Evolutionary conservation across 2,113 vertebrate species (phyloP), one percentile per base, ranked within the genome.

Genomic region (Tyto alba): DNA sequence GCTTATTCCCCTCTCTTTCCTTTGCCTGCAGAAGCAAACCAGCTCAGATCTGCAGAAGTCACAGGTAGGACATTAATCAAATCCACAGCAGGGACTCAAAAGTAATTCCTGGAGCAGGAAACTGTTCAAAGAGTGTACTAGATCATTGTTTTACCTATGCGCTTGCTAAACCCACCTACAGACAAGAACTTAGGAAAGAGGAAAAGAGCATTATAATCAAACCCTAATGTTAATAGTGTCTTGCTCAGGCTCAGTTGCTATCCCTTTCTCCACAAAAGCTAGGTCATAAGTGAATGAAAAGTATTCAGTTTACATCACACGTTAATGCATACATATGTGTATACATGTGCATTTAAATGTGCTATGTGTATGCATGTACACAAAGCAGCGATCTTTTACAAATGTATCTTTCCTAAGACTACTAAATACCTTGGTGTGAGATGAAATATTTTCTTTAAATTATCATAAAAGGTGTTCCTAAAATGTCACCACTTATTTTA

Each of bases 41-140:
- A 83, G 53, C 21, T 9, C 59, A n/a, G 40, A 80, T 90, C 92
- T 94, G 89, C 89, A 88, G 56, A 94, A 86, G 73, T 64, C 63
- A 59, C 95, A 96, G 93, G 85, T 93, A 96, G 59, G 85, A 91
- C 68, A 91, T 96, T 97, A 95, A 96, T 98, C 69, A 97, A 94
- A 97, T 95, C 50, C 69, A 59, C 74, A 89, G 60, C 34, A 6
- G 90, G 94, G 88, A 93, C 64, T 45, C 83, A 67, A 88, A 96
- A 85, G 80, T 64, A 78, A 80, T 96, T 96, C 78, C 55, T 93
- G 88, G 40, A 94, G 76, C 89, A 97, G 89, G 68, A 92, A 95
- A 75, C 69, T 62, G 72, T 91, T 96, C 8, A 7, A 89, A 74
- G 53, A 85, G 38, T 59, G 66, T 77, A 74, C 36, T 50, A 71